A percentile compares a stretch with the other conserved stretches of the same genome.
Conservation (phyloP, 2,113 vertebrate species). For the Xiphophorus hellerii region DNA sequence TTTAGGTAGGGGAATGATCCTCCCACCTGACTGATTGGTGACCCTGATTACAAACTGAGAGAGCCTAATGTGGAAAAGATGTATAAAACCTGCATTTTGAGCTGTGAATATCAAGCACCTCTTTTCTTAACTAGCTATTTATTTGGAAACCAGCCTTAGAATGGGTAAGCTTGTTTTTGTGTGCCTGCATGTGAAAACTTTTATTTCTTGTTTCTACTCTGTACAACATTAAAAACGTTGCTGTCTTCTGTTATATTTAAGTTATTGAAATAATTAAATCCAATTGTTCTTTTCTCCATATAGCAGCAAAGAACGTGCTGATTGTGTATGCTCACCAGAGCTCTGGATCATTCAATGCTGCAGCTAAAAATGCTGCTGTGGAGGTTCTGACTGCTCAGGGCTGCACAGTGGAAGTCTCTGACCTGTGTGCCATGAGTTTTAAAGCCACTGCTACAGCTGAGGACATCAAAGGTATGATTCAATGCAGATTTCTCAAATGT, state of each 20-base stretch:
- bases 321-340: conserved; percentile 83
- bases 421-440: conserved; percentile 85
- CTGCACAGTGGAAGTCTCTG: conserved; percentile 79
- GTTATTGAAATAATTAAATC: too few relatives aligned
- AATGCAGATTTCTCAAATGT: too few relatives aligned
- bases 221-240: too few relatives aligned
- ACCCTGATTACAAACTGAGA: neutral
- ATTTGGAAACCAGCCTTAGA: neutral
- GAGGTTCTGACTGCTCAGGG: conserved; percentile 69
- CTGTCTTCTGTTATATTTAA: too few relatives aligned
- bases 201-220: too few relatives aligned
- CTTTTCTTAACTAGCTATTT: neutral
- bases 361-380: conserved; percentile 79
- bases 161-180: neutral
- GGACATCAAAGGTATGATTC: conserved; percentile 79
- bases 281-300: neutral
- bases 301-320: conserved; percentile 70
- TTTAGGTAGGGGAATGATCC: neutral
- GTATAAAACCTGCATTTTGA: neutral
- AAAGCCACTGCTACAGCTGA: conserved; percentile 77
- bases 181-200: neutral
- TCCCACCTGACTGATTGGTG: neutral
- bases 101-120: neutral
- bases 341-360: conserved; percentile 81
- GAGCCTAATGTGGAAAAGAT: neutral